Percentiles rank a stretch among this genome's conserved stretches.
Evolutionary conservation across 1,140 invertebrate species (phyloP).

Genomic region (Bombus cullumanus): DNA sequence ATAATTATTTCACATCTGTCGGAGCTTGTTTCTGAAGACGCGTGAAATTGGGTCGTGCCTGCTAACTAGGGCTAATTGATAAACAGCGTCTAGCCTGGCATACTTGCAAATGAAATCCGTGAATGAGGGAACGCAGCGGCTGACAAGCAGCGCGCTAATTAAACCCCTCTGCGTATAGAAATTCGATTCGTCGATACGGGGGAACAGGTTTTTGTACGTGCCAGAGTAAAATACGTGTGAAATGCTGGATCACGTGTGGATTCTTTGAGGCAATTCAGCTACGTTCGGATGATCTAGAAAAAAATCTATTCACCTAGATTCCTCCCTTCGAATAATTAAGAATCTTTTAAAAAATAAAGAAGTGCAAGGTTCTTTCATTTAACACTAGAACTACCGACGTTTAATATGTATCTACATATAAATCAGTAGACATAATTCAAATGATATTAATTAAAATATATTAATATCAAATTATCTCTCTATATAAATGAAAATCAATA

Average conservation of each 20-base stretch:
- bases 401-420: neutral
- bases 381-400: too few species aligned
- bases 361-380: neutral
- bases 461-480: too few species aligned
- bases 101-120: constrained; percentile 37
- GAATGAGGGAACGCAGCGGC: constrained; percentile 11
- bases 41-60: constrained; percentile 34
- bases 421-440: too few species aligned
- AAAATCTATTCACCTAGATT: neutral
- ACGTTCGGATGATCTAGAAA: neutral
- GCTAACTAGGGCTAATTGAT: constrained; percentile 68
- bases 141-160: constrained; percentile 39
- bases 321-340: neutral
- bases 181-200: constrained; percentile 41
- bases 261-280: neutral
- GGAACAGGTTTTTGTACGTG: constrained; percentile 11
- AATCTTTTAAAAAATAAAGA: neutral
- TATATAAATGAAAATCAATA: too few species aligned
- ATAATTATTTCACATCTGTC: constrained; percentile 31
- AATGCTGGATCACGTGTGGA: constrained; percentile 10
- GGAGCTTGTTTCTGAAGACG: constrained; percentile 31
- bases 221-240: neutral
- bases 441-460: too few species aligned
- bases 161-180: constrained; percentile 39
- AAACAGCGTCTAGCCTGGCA: constrained; percentile 49